Percentiles rank a stretch among this genome's conserved stretches.
These are phyloP conservation scores for Cantharis rufa DNA, from an alignment of 2,888 invertebrate species.

Conservation along the genomic window DNA sequence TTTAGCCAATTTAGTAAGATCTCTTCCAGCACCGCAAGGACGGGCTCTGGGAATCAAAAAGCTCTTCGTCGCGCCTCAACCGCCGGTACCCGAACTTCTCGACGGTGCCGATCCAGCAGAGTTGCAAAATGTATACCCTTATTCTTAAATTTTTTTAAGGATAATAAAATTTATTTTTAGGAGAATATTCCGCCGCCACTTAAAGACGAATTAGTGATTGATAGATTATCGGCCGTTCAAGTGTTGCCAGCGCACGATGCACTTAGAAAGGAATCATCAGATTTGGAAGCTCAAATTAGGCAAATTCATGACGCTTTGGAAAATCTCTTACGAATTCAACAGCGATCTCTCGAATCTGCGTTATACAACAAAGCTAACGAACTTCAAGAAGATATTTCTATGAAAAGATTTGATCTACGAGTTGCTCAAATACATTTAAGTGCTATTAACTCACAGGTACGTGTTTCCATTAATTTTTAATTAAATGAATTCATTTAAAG, in stretches of 20 bases:
- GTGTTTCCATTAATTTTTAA: constrained; percentile 39
- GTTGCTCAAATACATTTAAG: constrained; percentile 89
- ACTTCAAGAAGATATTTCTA: constrained; percentile 91
- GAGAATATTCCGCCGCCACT: constrained; percentile 75
- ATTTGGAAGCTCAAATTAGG: constrained; percentile 84
- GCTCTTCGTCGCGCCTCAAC: constrained; percentile 70
- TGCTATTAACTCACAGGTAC: constrained; percentile 90
- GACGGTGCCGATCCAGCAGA: constrained; percentile 53
- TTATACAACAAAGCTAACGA: constrained; percentile 93
- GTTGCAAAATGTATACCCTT: background rate
- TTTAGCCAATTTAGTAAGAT: constrained; percentile 76
- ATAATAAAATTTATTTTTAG: constrained; percentile 48
- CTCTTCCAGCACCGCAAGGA: constrained; percentile 62
- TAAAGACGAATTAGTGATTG: constrained; percentile 82
- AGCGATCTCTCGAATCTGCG: constrained; percentile 75
- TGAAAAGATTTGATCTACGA: constrained; percentile 91
- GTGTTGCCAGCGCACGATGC: constrained; percentile 76
- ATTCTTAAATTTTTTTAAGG: background rate
- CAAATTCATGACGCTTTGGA: constrained; percentile 87
- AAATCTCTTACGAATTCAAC: constrained; percentile 79
- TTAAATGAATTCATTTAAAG: background rate
- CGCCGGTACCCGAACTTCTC: constrained; percentile 61
- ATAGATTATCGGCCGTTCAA: constrained; percentile 73
- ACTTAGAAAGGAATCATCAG: constrained; percentile 80
- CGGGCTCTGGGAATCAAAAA: constrained; percentile 56